Conservation (phyloP, 2,797 vertebrate genomes). For the Zonotrichia albicollis region DNA sequence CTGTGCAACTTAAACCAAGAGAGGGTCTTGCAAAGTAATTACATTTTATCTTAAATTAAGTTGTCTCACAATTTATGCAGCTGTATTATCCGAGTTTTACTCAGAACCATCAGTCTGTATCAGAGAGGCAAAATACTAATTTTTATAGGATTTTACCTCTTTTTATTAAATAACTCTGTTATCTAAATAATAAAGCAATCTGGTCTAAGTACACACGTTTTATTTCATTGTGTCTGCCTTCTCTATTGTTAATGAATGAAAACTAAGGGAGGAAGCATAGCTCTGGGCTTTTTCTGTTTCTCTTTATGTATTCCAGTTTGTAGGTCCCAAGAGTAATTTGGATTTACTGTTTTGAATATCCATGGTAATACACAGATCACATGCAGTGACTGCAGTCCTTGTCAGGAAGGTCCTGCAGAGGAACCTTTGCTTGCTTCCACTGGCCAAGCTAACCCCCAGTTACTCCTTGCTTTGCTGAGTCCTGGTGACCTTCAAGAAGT, state of each 20-base stretch:
- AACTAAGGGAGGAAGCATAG: not conserved
- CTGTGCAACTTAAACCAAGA: conserved; percentile 14
- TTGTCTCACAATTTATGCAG: not conserved
- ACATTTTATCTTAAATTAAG: not conserved
- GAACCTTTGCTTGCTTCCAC: not conserved
- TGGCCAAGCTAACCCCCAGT: not conserved
- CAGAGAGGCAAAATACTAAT: not conserved
- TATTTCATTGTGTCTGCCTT: not conserved
- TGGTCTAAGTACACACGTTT: not conserved
- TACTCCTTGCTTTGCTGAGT: not conserved
- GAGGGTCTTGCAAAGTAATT: not conserved
- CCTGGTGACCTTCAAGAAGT: not conserved
- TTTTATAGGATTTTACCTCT: not conserved
- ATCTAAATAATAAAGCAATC: not conserved
- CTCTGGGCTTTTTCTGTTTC: not conserved
- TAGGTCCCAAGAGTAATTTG: not conserved
- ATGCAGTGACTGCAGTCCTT: not conserved
- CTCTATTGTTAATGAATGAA: conserved; percentile 7
- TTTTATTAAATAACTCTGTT: not conserved
- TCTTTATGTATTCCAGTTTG: not conserved
- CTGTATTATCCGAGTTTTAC: not conserved
- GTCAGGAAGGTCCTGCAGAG: not conserved
- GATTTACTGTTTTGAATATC: not conserved
- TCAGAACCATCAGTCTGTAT: not conserved
- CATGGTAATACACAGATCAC: not conserved